These are phyloP conservation scores for rabbit (Oryctolagus cuniculus) DNA, from an alignment of 2,113 vertebrate genomes.

Conservation along the genomic window DNA sequence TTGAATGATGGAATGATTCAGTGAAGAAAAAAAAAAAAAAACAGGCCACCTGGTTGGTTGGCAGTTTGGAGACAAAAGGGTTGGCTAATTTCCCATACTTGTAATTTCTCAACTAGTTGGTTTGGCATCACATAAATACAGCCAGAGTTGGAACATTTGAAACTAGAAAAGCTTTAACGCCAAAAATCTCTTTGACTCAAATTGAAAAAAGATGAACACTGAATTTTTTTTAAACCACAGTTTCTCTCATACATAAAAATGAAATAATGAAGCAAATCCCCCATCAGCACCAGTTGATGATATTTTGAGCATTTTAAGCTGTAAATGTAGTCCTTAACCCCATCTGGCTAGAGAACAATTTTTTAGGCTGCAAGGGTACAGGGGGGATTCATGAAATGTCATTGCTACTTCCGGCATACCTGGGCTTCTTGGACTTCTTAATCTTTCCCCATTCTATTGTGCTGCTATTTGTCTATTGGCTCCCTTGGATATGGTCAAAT, in stretches of 20 bases:
- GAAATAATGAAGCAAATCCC: slow-evolving; percentile 74
- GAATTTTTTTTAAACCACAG: slow-evolving; percentile 66
- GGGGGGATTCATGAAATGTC: neutral
- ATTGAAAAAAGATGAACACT: slow-evolving; percentile 86
- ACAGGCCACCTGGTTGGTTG: slow-evolving; percentile 75
- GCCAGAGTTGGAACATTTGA: slow-evolving; percentile 71
- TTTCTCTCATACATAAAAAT: slow-evolving; percentile 81
- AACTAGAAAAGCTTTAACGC: slow-evolving; percentile 76
- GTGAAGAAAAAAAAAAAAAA: slow-evolving; percentile 34
- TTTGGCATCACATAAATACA: slow-evolving; percentile 80
- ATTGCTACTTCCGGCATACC: neutral
- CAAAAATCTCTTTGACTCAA: slow-evolving; percentile 84
- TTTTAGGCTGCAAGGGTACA: neutral
- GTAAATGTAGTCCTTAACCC: slow-evolving; percentile 53
- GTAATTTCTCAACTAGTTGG: slow-evolving; percentile 81
- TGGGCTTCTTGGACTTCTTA: neutral
- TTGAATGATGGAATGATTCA: slow-evolving; percentile 75
- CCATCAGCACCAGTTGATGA: slow-evolving; percentile 49
- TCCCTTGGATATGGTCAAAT: slow-evolving; percentile 24
- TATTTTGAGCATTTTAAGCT: slow-evolving; percentile 60
- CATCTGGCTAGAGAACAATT: slow-evolving; percentile 43
- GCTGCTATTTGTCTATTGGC: neutral
- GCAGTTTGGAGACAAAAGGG: slow-evolving; percentile 77
- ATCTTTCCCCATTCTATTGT: neutral
- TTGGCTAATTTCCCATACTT: slow-evolving; percentile 81